A percentile compares a stretch with the other conserved stretches of the same genome.
Evolutionary conservation across 2,113 vertebrate genomes (phyloP).

Genomic region (Upupa epops): DNA sequence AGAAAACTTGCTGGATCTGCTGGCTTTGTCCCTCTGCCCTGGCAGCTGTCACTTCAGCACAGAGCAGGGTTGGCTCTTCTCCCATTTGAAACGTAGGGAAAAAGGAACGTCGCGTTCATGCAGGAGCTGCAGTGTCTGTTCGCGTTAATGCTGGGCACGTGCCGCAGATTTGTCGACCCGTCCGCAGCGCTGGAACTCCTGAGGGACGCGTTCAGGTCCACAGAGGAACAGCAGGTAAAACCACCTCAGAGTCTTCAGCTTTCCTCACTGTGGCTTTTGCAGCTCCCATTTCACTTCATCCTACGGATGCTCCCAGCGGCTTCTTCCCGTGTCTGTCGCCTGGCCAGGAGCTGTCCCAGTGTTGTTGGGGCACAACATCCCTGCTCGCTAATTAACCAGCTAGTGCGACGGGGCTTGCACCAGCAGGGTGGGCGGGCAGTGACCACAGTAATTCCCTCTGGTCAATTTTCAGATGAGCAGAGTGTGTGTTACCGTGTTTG

Average conservation of each 20-base stretch:
- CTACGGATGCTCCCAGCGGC: not conserved
- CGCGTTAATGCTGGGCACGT: constrained; percentile 92
- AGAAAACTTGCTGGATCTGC: not conserved
- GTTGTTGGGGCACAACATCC: not conserved
- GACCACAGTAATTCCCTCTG: not conserved
- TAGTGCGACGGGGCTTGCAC: not conserved
- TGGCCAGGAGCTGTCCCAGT: not conserved
- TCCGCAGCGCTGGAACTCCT: constrained; percentile 89
- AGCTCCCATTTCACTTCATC: not conserved
- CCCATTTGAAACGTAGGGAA: constrained; percentile 78
- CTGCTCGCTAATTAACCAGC: not conserved
- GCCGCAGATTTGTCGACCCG: constrained; percentile 91
- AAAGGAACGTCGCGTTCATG: constrained; percentile 95
- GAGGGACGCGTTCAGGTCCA: constrained; percentile 88
- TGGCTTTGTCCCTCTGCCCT: not conserved
- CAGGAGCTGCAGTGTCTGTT: constrained; percentile 95
- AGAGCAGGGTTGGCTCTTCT: not conserved
- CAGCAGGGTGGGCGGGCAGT: not conserved
- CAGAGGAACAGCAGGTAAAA: constrained; percentile 93
- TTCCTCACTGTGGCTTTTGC: not conserved
- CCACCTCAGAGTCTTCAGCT: rapidly evolving
- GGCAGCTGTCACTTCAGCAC: not conserved
- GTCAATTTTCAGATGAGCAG: not conserved
- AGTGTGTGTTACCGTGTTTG: not conserved
- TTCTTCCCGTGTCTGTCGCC: not conserved